Evolutionary conservation across 2,797 vertebrate genomes (phyloP).

Genomic region (Sylvia borin): DNA sequence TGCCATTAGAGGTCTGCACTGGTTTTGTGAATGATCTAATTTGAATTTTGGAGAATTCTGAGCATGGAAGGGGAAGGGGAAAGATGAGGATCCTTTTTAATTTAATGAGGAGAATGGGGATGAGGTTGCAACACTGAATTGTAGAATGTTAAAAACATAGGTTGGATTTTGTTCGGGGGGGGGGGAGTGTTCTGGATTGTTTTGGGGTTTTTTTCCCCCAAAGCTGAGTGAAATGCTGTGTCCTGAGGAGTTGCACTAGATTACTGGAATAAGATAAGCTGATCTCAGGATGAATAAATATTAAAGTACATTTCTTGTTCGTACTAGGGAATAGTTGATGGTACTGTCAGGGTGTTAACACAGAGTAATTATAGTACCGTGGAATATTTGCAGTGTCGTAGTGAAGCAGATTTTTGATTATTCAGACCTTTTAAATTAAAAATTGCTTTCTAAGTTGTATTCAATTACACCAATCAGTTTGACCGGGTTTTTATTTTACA

Average conservation of each 20-base stretch:
- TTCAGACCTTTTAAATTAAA: background rate
- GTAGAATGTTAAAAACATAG: background rate
- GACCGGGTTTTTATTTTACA: background rate
- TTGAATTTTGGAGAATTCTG: background rate
- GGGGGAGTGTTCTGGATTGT: background rate
- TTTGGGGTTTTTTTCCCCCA: accelerated
- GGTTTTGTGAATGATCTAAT: background rate
- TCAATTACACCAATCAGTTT: background rate
- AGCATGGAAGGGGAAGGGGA: background rate
- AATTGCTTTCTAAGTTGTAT: background rate
- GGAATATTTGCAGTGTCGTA: background rate
- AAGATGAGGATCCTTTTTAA: background rate
- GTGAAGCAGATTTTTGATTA: background rate
- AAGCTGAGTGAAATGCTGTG: background rate
- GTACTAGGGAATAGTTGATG: background rate
- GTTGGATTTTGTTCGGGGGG: accelerated
- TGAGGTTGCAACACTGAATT: too few species aligned
- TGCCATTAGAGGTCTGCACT: background rate
- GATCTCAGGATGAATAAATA: background rate
- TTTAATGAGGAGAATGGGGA: background rate
- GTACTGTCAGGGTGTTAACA: background rate
- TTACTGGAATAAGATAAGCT: background rate
- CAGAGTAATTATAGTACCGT: background rate
- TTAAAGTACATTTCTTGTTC: background rate
- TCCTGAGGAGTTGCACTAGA: background rate